These are phyloP conservation scores for Archips xylosteana DNA, from an alignment of 2,888 invertebrate species.

Conservation along the genomic window DNA sequence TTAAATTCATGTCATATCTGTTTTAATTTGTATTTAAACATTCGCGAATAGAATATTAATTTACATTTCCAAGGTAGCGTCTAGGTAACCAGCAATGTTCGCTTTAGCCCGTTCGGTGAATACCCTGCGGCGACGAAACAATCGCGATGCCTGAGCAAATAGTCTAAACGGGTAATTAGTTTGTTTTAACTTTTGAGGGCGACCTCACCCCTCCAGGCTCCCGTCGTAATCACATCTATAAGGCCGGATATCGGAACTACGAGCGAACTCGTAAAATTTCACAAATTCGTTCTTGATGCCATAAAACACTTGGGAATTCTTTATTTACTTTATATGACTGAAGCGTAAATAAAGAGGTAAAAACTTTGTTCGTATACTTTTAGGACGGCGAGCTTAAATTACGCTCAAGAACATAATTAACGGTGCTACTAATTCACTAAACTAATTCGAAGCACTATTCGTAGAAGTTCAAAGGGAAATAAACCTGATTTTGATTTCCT, in stretches of 20 bases:
- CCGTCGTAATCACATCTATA: slow-evolving; percentile 36
- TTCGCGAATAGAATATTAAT: slow-evolving; percentile 37
- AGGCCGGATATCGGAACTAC: slow-evolving; percentile 35
- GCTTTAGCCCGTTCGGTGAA: slow-evolving; percentile 49
- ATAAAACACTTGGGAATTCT: slow-evolving; percentile 22
- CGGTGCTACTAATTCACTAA: not conserved
- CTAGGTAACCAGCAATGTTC: slow-evolving; percentile 41
- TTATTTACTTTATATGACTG: slow-evolving; percentile 22
- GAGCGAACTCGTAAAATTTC: slow-evolving; percentile 25
- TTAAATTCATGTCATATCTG: slow-evolving; percentile 34
- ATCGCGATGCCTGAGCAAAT: slow-evolving; percentile 72
- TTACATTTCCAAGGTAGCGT: slow-evolving; percentile 34
- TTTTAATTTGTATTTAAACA: slow-evolving; percentile 35
- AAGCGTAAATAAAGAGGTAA: slow-evolving; percentile 3
- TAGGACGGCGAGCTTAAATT: slow-evolving; percentile 21
- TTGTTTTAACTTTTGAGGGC: slow-evolving; percentile 68
- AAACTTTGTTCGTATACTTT: slow-evolving; percentile 7
- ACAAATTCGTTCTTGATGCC: slow-evolving; percentile 3
- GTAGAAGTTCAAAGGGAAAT: not conserved
- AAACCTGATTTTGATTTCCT: not conserved
- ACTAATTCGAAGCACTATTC: not conserved
- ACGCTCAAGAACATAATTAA: slow-evolving; percentile 14
- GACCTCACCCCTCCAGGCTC: slow-evolving; percentile 49
- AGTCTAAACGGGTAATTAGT: slow-evolving; percentile 80
- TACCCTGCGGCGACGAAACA: slow-evolving; percentile 67